A percentile compares a stretch with the other conserved stretches of the same genome.
Conservation (phyloP, 2,888 invertebrate genomes). For the Agonopterix heracliana region DNA sequence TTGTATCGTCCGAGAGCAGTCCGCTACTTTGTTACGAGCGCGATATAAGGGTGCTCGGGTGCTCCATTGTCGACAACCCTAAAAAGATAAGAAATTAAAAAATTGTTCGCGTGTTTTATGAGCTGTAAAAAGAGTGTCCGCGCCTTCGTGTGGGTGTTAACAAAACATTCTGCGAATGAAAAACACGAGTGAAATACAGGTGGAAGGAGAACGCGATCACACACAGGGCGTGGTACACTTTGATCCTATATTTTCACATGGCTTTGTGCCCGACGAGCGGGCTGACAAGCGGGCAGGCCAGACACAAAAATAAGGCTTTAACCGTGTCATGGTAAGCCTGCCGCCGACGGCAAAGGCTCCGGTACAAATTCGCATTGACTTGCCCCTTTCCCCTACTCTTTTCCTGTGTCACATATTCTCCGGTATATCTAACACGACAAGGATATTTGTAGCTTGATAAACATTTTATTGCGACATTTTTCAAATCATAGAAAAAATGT, state of each 20-base stretch:
- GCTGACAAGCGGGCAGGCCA: slow-evolving; percentile 71
- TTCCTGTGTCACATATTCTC: slow-evolving; percentile 27
- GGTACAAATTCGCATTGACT: slow-evolving; percentile 70
- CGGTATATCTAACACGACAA: slow-evolving; percentile 10
- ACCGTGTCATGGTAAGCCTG: slow-evolving; percentile 74
- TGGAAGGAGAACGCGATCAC: slow-evolving; percentile 38
- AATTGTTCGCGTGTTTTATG: slow-evolving; percentile 19
- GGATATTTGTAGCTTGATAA: slow-evolving; percentile 9
- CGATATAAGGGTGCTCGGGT: slow-evolving; percentile 23
- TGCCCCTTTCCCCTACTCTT: slow-evolving; percentile 43
- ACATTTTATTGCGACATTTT: slow-evolving; percentile 8
- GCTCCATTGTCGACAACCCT: slow-evolving; percentile 18
- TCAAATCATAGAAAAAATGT: slow-evolving; percentile 3
- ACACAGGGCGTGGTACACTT: slow-evolving; percentile 56
- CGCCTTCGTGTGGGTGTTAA: slow-evolving; percentile 5
- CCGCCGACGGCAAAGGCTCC: slow-evolving; percentile 72
- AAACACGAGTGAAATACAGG: slow-evolving; percentile 12
- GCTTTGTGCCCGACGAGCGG: slow-evolving; percentile 68
- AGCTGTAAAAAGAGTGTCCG: slow-evolving; percentile 22
- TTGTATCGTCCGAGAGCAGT: slow-evolving; percentile 54
- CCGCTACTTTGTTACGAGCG: slow-evolving; percentile 35
- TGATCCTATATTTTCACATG: slow-evolving; percentile 73
- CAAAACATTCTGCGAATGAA: slow-evolving; percentile 6
- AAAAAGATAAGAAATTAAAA: slow-evolving; percentile 23
- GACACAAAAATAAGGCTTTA: slow-evolving; percentile 75